These are phyloP conservation scores for Eupithecia dodoneata DNA, from an alignment of 2,888 invertebrate genomes.

Conservation along the genomic window DNA sequence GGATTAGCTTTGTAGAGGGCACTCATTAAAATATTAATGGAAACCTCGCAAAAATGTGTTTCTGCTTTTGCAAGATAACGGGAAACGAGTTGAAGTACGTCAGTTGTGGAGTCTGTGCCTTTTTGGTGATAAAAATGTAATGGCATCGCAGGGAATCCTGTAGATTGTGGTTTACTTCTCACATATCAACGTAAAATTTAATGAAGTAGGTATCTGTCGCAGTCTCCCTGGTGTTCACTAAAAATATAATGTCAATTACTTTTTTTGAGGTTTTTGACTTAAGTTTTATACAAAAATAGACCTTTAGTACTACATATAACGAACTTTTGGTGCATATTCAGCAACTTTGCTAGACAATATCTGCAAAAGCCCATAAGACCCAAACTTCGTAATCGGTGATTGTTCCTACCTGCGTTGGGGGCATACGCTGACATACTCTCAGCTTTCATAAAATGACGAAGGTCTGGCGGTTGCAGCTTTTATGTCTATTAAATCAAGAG, in stretches of 20 bases:
- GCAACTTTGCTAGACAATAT: too few relatives aligned
- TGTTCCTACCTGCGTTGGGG: too few relatives aligned
- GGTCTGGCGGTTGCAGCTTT: too few relatives aligned
- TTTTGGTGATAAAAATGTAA: constrained; percentile 1
- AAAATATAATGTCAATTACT: too few relatives aligned
- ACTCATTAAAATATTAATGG: constrained; percentile 67
- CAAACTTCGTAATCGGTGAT: too few relatives aligned
- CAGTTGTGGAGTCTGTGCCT: constrained; percentile 3
- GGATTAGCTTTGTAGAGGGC: constrained; percentile 63
- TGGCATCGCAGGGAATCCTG: neutral
- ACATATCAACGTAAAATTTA: constrained; percentile 2
- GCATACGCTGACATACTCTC: too few relatives aligned
- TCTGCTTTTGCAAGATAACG: constrained; percentile 48
- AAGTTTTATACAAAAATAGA: too few relatives aligned
- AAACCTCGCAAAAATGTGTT: constrained; percentile 53
- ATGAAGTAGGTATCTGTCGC: neutral
- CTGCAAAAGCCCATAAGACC: too few relatives aligned
- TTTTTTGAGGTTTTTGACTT: too few relatives aligned
- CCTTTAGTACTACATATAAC: too few relatives aligned
- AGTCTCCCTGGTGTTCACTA: neutral
- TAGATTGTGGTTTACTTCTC: neutral
- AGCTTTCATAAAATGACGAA: too few relatives aligned
- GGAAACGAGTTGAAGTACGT: constrained; percentile 36
- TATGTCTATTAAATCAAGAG: neutral
- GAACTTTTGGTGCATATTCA: too few relatives aligned